These are phyloP conservation scores for Troides oblongomaculatus DNA, from an alignment of 2,888 invertebrate genomes.

Conservation along the genomic window DNA sequence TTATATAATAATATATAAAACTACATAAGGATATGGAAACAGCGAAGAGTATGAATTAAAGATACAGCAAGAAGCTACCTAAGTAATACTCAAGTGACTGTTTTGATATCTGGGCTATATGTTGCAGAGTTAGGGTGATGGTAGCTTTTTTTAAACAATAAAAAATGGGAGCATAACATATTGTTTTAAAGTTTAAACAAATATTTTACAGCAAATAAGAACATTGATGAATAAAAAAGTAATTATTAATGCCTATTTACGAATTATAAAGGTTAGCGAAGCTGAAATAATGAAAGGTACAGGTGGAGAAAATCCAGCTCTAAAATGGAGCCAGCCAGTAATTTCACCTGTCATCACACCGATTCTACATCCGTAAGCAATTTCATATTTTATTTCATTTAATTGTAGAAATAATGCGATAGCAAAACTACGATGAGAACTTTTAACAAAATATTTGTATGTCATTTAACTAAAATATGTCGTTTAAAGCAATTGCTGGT, in stretches of 20 bases:
- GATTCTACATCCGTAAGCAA: conserved; percentile 57
- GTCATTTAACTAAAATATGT: no score
- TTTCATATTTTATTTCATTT: background rate
- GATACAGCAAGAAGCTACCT: no score
- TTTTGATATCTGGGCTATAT: no score
- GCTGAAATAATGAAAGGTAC: conserved; percentile 44
- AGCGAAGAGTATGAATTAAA: no score
- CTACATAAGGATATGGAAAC: no score
- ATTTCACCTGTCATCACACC: conserved; percentile 46
- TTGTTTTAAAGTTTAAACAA: no score
- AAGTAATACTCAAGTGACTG: no score
- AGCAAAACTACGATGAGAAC: background rate
- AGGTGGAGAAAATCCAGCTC: conserved; percentile 59
- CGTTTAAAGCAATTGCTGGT: no score
- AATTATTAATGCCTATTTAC: background rate
- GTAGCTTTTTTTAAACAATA: no score
- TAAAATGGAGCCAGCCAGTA: conserved; percentile 58
- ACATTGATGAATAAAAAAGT: background rate
- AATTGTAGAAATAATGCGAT: background rate
- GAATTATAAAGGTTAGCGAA: conserved; percentile 32
- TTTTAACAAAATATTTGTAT: background rate
- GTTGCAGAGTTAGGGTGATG: no score
- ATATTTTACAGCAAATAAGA: background rate
- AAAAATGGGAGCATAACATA: no score
- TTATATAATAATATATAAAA: no score